Evolutionary conservation across 2,888 invertebrate species (phyloP).

Genomic region (Liodrosophila aerea): DNA sequence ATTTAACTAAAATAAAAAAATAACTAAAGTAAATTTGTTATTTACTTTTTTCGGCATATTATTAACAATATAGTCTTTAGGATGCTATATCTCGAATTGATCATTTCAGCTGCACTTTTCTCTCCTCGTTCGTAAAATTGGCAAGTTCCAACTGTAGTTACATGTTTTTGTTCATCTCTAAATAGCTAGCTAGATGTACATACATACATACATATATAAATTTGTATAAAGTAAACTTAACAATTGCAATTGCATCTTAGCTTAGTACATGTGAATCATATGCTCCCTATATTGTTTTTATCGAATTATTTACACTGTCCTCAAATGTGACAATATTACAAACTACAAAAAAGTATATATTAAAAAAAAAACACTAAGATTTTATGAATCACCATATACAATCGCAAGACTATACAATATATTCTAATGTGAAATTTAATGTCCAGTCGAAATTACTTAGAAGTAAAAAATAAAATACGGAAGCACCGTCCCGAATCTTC

Average conservation of each 20-base stretch:
- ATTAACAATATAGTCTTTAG: too few relatives aligned
- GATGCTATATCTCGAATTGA: constrained; percentile 1
- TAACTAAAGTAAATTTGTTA: too few relatives aligned
- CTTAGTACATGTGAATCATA: constrained; percentile 36
- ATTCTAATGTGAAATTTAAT: constrained; percentile 41
- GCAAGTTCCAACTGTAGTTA: constrained; percentile 16
- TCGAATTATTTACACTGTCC: constrained; percentile 49
- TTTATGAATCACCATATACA: constrained; percentile 31
- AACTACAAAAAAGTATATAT: constrained; percentile 7
- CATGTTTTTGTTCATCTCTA: constrained; percentile 1
- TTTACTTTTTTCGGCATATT: too few relatives aligned
- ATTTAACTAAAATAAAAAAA: too few relatives aligned
- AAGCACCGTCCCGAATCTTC: constrained; percentile 42
- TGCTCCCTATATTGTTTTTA: constrained; percentile 24
- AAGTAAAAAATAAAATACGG: constrained; percentile 32
- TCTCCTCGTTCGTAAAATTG: constrained; percentile 11
- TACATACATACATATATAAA: constrained; percentile 5
- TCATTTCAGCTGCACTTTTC: constrained; percentile 1
- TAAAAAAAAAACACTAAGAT: constrained; percentile 6
- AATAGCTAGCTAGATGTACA: constrained; percentile 2
- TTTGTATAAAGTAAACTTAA: constrained; percentile 44
- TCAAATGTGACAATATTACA: constrained; percentile 18
- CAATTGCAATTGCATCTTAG: constrained; percentile 27
- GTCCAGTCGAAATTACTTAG: constrained; percentile 42
- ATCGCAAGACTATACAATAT: constrained; percentile 23